Evolutionary conservation across 2,797 vertebrate genomes (phyloP), one percentile per base, ranked within the genome.

Genomic region (Pseudocheirus occidentalis): DNA sequence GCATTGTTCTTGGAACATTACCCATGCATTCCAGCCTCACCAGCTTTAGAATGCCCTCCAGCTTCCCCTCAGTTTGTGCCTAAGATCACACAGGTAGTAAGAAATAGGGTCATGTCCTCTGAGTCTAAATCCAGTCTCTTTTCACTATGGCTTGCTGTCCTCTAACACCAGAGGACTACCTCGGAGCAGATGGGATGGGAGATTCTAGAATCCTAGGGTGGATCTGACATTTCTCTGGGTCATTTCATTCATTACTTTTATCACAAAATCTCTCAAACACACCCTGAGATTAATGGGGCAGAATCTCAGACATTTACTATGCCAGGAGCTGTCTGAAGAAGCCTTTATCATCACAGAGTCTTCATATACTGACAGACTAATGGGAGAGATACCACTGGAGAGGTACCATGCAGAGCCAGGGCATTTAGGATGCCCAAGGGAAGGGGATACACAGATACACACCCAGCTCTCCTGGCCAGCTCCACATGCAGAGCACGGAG

Each of bases 371-470:
- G 27, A 40, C 40, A 12, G 21, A 24, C 92, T 55, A 52, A 2
- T 0, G 0, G 13, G 54, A 50, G 46, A 73, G 29, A 13, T 10
- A 81, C 92, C 73, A 81, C 2, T 21, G 6, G 18, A 81, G 66
- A 81, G 40, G 73, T 46, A 27, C 9, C 40, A 50, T 87, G 40
- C 24, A 87, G 5, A 87, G 2, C 3, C 2, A 27, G 9, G 24
- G 24, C 24, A 46, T 87, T 10, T 87, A 87, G 27, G 73, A 87
- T 27, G 21, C 24, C 40, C 40, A 27, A 34, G 31, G 40, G 73
- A 50, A 87, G 21, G 40, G 9, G 40, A 87, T 18, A 81, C n/a
- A 81, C 9, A 46, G 40, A 81, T 7, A 46, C 18, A 81, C 10
- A 46, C 3, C 73, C 21, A 46, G 9, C 21, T 27, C 7, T 27